Evolutionary conservation across 2,888 invertebrate genomes (phyloP), one percentile per base, ranked within the genome.

Genomic region (Drosophila lacicola): DNA sequence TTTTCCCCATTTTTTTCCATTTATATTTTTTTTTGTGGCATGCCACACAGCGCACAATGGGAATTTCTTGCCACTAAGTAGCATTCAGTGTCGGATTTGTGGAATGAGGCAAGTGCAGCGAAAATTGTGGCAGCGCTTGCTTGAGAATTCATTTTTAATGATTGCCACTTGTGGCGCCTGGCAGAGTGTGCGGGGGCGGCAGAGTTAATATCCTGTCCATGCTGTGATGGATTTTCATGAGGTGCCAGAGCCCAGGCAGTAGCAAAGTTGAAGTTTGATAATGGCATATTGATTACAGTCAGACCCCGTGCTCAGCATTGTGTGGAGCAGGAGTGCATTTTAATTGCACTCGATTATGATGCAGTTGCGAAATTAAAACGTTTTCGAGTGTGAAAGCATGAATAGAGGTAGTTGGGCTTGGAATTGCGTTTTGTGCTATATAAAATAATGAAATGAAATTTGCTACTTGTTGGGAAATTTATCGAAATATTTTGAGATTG

Each of bases 111-210:
- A 41, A 56, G 51, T 72, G 14, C 46, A 54, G 56, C 44, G 41
- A 49, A 65, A 57, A 62, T 49, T 72, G 42, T 34, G 61, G 39
- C 67, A 67, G 55, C 57, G 46, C 60, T 58, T 78, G 61, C 79
- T 68, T 36, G 21, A n/a, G 53, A 70, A 78, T 81, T 70, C 65
- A 62, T 71, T 78, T 74, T 79, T 69, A 79, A 74, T 68, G 74
- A 78, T 67, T 62, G 70, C 78, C 78, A 78, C 78, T 78, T 78
- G 78, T 78, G 65, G 82, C 74, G 29, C 60, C 34, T 39, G 29
- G n/a, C 17, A 45, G 51, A 37, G 29, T 42, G 29, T 8, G 3
- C 29, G 9, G 13, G 19, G 10, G n/a, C 9, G 6, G 34, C 25
- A 14, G 8, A 45, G 19, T 36, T 37, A 63, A 67, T 78, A 49